Percentiles rank a stretch among this genome's conserved stretches.
Conservation (phyloP, 2,888 invertebrate species). For the Amorpha juglandis region DNA sequence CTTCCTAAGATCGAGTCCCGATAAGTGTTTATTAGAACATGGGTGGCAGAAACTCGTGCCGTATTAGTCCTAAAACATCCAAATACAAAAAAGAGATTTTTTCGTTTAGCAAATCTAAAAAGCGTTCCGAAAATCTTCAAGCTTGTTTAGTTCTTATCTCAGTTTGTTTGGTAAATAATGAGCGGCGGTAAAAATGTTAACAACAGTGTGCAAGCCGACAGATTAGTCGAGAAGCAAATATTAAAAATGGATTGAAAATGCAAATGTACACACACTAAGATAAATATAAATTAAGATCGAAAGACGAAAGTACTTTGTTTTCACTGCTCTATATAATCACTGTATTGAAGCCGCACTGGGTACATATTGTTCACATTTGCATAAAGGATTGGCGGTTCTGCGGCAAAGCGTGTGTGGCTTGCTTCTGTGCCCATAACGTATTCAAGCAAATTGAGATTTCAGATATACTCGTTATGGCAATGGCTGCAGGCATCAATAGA, state of each 20-base stretch:
- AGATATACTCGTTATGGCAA: constrained; percentile 63
- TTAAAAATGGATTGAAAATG: constrained; percentile 33
- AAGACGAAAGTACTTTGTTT: constrained; percentile 12
- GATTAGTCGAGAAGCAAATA: constrained; percentile 42
- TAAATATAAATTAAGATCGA: constrained; percentile 28
- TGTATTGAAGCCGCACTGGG: constrained; percentile 56
- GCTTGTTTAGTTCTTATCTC: constrained; percentile 68
- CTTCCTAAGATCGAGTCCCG: constrained; percentile 69
- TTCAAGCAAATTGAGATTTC: constrained; percentile 65
- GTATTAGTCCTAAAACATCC: constrained; percentile 67
- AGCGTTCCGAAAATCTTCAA: constrained; percentile 53
- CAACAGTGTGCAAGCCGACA: constrained; percentile 48
- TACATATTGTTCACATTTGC: constrained; percentile 68
- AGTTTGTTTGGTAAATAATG: constrained; percentile 75
- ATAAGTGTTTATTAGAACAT: constrained; percentile 77
- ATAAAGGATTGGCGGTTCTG: constrained; percentile 67
- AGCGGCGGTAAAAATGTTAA: constrained; percentile 67
- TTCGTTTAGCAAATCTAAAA: constrained; percentile 64
- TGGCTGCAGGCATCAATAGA: constrained; percentile 45
- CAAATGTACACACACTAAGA: neutral
- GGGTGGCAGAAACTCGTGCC: constrained; percentile 73
- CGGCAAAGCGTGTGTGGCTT: constrained; percentile 62
- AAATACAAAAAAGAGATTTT: constrained; percentile 60
- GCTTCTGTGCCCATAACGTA: constrained; percentile 52
- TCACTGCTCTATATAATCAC: constrained; percentile 44